Conservation (phyloP, 92 coral and sea anemone genomes). For the Blastomussa wellsi region DNA sequence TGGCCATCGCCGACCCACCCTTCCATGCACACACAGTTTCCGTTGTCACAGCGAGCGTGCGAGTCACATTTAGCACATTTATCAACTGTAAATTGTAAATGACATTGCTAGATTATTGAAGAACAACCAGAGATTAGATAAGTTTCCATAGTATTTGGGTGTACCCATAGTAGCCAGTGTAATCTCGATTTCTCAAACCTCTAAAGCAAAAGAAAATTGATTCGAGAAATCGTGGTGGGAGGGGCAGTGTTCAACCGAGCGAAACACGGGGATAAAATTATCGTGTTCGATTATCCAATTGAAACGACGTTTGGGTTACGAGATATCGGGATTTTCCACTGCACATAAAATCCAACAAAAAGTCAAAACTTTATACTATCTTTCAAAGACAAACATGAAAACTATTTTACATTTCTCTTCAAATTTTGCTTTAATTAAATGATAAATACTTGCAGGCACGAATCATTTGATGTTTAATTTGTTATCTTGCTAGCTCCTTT, state of each 20-base stretch:
- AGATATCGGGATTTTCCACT: too few relatives aligned
- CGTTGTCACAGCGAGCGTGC: conserved; percentile 86
- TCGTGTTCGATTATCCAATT: too few relatives aligned
- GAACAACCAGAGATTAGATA: neutral
- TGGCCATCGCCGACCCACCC: conserved; percentile 87
- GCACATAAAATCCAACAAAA: too few relatives aligned
- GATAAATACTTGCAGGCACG: neutral
- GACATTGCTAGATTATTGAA: neutral
- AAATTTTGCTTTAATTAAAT: too few relatives aligned
- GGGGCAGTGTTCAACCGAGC: too few relatives aligned
- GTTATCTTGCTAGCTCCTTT: neutral
- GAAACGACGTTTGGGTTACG: too few relatives aligned
- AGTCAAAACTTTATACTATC: too few relatives aligned
- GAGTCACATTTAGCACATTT: conserved; percentile 90
- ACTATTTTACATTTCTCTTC: neutral
- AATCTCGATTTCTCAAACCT: too few relatives aligned
- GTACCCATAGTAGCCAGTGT: too few relatives aligned
- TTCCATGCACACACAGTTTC: conserved; percentile 80
- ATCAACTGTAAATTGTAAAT: conserved; percentile 60
- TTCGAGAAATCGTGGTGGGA: too few relatives aligned
- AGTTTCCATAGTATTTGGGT: neutral
- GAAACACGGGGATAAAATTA: too few relatives aligned
- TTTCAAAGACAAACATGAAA: neutral
- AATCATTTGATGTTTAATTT: neutral
- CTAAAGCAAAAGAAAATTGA: too few relatives aligned